Evolutionary conservation across 2,113 vertebrate species (phyloP), one percentile per base, ranked within the genome.

Genomic region (Hipposideros armiger): DNA sequence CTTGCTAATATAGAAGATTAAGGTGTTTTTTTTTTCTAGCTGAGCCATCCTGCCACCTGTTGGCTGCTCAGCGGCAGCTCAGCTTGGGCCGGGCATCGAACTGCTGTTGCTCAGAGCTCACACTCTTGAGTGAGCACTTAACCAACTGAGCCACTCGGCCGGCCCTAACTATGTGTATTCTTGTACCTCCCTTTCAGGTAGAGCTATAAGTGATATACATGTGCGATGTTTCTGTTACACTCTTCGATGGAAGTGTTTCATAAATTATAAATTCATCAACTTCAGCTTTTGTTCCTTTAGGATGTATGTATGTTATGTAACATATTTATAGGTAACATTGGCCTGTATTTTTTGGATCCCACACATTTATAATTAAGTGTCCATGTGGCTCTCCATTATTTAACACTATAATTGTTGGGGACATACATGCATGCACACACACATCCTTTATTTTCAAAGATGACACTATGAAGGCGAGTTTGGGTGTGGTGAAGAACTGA

Each of bases 221-320:
- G 13, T 16, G 15, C 14, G 20, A 4, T 91, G 47, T 94, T 80
- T 93, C 62, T 93, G 10, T 93, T 93, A 40, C 0, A 52, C 20
- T 96, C 73, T 73, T 93, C 11, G n/a, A 15, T 81, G 58, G 36
- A 91, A 95, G 11, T 87, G 32, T 95, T 93, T 67, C 72, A 30
- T 72, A 80, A 69, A 66, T 91, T 89, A 66, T 52, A 72, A 56
- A 87, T 70, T 81, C 16, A 62, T 64, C 26, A n/a, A 30, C 22
- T 87, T 88, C 17, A 60, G 3, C 45, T 86, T 93, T 90, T 85
- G 77, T 84, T 78, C 30, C 58, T 87, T 76, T 70, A 66, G 77
- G 22, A 0, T 60, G 4, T 91, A 15, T 69, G 9, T 30, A 5
- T 90, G 76, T 32, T 64, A 20, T 40, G 19, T 83, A 74, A 67